Evolutionary conservation across 2,797 vertebrate genomes (phyloP).

Genomic region (Enteromius anoplus): DNA sequence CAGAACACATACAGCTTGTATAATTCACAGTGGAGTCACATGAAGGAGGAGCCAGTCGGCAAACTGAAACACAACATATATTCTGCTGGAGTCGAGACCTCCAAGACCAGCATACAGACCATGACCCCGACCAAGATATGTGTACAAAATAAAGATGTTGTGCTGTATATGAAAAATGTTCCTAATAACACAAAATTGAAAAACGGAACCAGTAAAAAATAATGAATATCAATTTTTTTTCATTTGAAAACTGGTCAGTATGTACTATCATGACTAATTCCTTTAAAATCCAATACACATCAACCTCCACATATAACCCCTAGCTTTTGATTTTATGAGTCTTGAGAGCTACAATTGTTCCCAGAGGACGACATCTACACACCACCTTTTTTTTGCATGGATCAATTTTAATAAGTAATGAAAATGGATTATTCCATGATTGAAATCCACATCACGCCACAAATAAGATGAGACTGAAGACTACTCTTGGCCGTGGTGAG

Average conservation of each 20-base stretch:
- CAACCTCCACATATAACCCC: slow-evolving; percentile 26
- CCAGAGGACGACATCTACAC: slow-evolving; percentile 25
- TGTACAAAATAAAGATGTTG: background rate
- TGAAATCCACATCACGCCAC: slow-evolving; percentile 46
- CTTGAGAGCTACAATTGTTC: slow-evolving; percentile 36
- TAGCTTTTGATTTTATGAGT: slow-evolving; percentile 38
- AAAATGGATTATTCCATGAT: slow-evolving; percentile 55
- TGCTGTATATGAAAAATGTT: background rate
- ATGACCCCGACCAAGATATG: background rate
- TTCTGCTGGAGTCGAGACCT: slow-evolving; percentile 1
- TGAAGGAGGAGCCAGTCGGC: slow-evolving; percentile 48
- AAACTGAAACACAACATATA: slow-evolving; percentile 39
- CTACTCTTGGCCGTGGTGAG: slow-evolving; percentile 18
- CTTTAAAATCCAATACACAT: slow-evolving; percentile 40
- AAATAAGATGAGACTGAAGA: slow-evolving; percentile 28
- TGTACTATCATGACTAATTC: slow-evolving; percentile 2
- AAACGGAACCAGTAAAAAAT: background rate
- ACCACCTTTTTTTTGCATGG: slow-evolving; percentile 46
- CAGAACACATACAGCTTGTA: slow-evolving; percentile 38
- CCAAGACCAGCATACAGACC: background rate
- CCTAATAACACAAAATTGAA: background rate
- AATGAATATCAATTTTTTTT: background rate
- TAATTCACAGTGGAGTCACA: slow-evolving; percentile 55
- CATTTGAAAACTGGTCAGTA: background rate
- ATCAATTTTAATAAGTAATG: slow-evolving; percentile 55